Evolutionary conservation across 2,888 invertebrate species (phyloP).

Genomic region (Dasypogon diadema): DNA sequence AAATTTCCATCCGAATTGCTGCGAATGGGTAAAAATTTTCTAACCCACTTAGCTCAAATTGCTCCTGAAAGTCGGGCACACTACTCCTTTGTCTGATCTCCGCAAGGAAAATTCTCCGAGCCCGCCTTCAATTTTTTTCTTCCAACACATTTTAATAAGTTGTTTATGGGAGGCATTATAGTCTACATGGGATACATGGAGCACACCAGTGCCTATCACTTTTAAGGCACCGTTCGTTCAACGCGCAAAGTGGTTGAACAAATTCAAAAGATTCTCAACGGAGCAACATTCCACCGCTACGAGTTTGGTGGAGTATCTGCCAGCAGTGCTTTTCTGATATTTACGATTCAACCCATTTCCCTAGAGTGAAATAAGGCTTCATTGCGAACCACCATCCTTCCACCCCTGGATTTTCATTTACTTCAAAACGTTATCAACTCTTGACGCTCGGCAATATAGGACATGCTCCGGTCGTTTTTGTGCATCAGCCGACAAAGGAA

Average conservation of each 20-base stretch:
- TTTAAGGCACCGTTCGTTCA: neutral
- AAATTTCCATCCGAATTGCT: neutral
- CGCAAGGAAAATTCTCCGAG: conserved; percentile 9
- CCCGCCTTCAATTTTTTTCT: conserved; percentile 29
- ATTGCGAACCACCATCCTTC: neutral
- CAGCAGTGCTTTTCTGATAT: conserved; percentile 28
- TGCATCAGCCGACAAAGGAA: conserved; percentile 20
- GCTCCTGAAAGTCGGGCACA: conserved; percentile 21
- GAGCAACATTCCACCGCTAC: neutral
- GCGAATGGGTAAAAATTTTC: conserved; percentile 41
- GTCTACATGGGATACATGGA: neutral
- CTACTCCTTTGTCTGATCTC: conserved; percentile 31
- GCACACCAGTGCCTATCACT: neutral
- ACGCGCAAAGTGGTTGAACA: neutral
- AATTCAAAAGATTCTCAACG: neutral
- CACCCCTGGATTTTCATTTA: conserved; percentile 13
- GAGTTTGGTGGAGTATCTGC: neutral
- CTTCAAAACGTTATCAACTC: conserved; percentile 4
- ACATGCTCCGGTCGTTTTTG: too few relatives aligned
- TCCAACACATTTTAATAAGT: conserved; percentile 45
- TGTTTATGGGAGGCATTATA: conserved; percentile 12
- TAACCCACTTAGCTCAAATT: conserved; percentile 41
- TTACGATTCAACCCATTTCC: conserved; percentile 19
- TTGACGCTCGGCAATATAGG: too few relatives aligned
- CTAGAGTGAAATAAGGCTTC: neutral